Evolutionary conservation across 64 coral and sea anemone genomes (phyloP).

Genomic region (Porites australiensis): DNA sequence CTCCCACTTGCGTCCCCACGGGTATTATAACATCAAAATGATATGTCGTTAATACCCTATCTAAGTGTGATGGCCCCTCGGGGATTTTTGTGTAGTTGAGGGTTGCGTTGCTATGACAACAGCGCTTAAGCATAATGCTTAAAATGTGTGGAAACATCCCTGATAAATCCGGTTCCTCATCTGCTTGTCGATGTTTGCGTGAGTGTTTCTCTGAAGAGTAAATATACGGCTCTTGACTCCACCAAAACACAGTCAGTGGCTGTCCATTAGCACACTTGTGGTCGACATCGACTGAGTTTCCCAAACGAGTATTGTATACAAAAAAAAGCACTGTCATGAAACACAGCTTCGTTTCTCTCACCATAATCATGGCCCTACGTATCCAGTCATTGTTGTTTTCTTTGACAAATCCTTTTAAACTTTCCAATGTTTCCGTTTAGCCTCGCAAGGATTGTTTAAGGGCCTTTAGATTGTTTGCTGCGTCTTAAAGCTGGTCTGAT

Average conservation of each 20-base stretch:
- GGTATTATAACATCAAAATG: conserved; percentile 82
- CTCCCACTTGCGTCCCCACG: conserved; percentile 30
- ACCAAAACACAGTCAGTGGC: conserved; percentile 58
- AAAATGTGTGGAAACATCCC: conserved; percentile 84
- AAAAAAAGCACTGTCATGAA: conserved; percentile 10
- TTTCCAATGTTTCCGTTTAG: too few species aligned
- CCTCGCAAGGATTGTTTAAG: too few species aligned
- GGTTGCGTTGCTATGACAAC: conserved; percentile 42
- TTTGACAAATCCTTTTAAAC: too few species aligned
- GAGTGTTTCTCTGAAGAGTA: conserved; percentile 13
- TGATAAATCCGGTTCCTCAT: background rate
- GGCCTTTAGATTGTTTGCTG: too few species aligned
- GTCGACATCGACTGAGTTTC: conserved; percentile 11
- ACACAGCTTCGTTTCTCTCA: background rate
- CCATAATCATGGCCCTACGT: background rate
- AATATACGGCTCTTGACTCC: conserved; percentile 80
- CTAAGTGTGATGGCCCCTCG: conserved; percentile 55
- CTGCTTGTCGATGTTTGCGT: background rate
- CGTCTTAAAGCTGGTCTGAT: too few species aligned
- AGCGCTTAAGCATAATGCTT: conserved; percentile 36
- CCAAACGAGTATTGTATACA: background rate
- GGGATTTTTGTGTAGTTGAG: conserved; percentile 32
- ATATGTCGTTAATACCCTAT: conserved; percentile 29
- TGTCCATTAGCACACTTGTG: conserved; percentile 36
- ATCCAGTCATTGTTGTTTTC: too few species aligned